Evolutionary conservation across 2,113 vertebrate species (phyloP), one percentile per base, ranked within the genome.

Genomic region (Lasiurus borealis): DNA sequence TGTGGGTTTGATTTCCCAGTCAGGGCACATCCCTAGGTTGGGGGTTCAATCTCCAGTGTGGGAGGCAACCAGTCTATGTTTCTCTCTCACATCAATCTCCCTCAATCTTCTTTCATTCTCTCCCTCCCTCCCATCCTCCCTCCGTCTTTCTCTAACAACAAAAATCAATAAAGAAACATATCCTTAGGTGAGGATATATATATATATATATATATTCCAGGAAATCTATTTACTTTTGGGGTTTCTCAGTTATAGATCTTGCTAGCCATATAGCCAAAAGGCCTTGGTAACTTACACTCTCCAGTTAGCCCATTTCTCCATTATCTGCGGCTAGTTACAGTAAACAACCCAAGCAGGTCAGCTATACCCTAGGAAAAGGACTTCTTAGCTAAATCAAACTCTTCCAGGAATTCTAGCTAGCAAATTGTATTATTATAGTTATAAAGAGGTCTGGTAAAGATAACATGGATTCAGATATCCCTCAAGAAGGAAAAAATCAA

Each of bases 351-450:
- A 89, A 83, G 54, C 7, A 81, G 5, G 82, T 73, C 48, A 50
- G 19, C 11, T 12, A 62, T 69, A 36, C 12, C 12, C 1, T 36
- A 8, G 46, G 46, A 44, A 66, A 92, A 83, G 16, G 46, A 46
- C 10, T 52, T 34, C 36, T 94, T 80, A 81, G 27, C 16, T 76
- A 31, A 76, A 75, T 25, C 44, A 31, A 76, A 76, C 15, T 76
- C 44, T 76, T 31, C 46, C 44, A 76, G 73, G 15, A 48, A 4
- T 91, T 86, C 40, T 40, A 93, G 25, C 23, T 40, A 50, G 31
- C 86, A 78, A 89, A 54, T 66, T 94, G 23, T 31, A 44, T 85
- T 9, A 73, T n/a, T 44, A 62, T 85, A 34, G 86, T 90, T 93
- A 77, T 72, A 68, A 73, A 80, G 31, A 90, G 18, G 3, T 84